Base-by-base conservation (phyloP, 2,888 invertebrate species). In the Zaprionus obscuricornis region DNA sequence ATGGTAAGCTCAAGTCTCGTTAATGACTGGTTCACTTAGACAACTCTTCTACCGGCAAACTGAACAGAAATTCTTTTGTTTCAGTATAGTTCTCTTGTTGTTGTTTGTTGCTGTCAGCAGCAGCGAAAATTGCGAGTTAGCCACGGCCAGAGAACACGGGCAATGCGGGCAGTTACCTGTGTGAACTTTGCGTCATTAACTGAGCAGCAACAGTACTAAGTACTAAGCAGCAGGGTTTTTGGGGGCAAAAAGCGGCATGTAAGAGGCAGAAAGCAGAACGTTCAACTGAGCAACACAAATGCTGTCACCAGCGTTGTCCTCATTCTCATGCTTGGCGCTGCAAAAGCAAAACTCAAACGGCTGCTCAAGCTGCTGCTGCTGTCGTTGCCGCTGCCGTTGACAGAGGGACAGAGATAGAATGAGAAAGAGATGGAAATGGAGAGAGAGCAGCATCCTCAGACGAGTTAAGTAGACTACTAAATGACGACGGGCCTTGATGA, bases 401-500 rank as follows among this genome's bases (percentile, higher is more conserved):
- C 73, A 60, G 60, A 27, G n/a, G n/a, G n/a, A n/a, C n/a, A n/a
- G n/a, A n/a, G n/a, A n/a, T n/a, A n/a, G n/a, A n/a, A n/a, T n/a
- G n/a, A n/a, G n/a, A n/a, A n/a, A n/a, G n/a, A n/a, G n/a, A n/a
- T n/a, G n/a, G n/a, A n/a, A n/a, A n/a, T n/a, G n/a, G n/a, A n/a
- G n/a, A n/a, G n/a, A 54, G 40, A 52, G 22, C 27, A 85, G 65
- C 59, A 81, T 78, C 69, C 79, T 83, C 52, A 81, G 86, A 83
- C 77, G 84, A 81, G 86, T 73, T 86, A 81, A 86, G 81, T 85
- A 86, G 81, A 85, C 81, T 81, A 75, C 81, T 85, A 84, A 85
- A 81, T 75, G 81, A 79, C 70, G 76, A 63, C 64, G 70, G 45
- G 54, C 20, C 50, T 52, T 55, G 76, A 66, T 66, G 58, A 58